phyloP scores from a whole-genome alignment of 2,797 vertebrate species.

The Atherinosoma microstoma region DNA sequence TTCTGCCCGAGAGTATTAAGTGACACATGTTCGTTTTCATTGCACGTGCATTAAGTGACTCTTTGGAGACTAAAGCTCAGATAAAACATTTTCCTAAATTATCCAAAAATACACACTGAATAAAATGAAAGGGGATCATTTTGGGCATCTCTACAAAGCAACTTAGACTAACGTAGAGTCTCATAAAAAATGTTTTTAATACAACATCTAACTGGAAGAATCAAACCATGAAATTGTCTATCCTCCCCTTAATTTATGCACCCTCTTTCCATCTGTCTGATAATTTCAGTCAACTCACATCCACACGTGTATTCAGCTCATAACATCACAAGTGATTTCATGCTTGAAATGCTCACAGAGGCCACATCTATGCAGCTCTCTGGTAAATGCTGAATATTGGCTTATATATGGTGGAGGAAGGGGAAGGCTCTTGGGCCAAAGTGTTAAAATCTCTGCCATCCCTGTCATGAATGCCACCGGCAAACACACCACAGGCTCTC shows the following conservation, averaged over 20 bases:
- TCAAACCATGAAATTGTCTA: conserved; percentile 33
- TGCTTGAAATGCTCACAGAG: conserved; percentile 43
- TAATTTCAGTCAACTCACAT: conserved; percentile 44
- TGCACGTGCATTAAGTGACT: not conserved
- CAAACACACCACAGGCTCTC: conserved; percentile 45
- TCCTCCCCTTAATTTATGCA: conserved; percentile 16
- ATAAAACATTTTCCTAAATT: conserved; percentile 6
- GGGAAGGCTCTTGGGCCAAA: conserved; percentile 38
- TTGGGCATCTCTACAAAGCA: not conserved
- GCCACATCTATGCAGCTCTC: conserved; percentile 40
- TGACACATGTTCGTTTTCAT: not conserved
- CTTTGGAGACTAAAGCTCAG: not conserved
- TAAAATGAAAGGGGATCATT: not conserved
- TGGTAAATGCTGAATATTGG: conserved; percentile 62
- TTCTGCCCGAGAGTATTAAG: not conserved
- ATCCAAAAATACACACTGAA: not conserved
- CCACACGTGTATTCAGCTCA: conserved; percentile 36
- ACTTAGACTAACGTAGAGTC: not conserved
- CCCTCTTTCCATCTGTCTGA: conserved; percentile 8
- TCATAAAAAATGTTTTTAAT: conserved; percentile 9
- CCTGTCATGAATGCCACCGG: conserved; percentile 46
- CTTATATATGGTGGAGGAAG: conserved; percentile 35
- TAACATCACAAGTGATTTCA: conserved; percentile 54
- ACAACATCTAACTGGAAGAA: conserved; percentile 14
- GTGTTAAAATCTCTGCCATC: conserved; percentile 50